Conservation (phyloP, 2,797 vertebrate species). For the Myripristis jacobus region DNA sequence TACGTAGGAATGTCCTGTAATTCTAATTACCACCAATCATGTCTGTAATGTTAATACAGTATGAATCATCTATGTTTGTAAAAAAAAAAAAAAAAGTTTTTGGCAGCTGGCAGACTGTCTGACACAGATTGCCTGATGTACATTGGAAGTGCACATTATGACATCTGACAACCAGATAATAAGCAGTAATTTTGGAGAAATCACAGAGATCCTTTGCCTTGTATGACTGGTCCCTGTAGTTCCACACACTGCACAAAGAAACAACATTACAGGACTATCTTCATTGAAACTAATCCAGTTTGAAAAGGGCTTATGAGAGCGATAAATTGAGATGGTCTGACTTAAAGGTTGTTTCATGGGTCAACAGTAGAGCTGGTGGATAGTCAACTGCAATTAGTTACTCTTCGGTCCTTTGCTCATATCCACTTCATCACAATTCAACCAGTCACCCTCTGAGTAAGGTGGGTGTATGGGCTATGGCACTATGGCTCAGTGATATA, state of each 20-base stretch:
- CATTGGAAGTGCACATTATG: neutral
- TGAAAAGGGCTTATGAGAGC: neutral
- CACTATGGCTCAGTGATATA: too few relatives aligned
- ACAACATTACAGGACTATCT: too few relatives aligned
- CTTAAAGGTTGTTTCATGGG: neutral
- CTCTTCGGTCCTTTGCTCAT: neutral
- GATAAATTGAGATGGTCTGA: neutral
- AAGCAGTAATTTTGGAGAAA: neutral
- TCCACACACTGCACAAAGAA: too few relatives aligned
- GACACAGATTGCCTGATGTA: too few relatives aligned
- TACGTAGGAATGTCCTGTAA: neutral
- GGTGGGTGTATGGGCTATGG: too few relatives aligned
- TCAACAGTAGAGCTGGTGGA: neutral
- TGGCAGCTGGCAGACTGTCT: too few relatives aligned
- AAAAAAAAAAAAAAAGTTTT: too few relatives aligned
- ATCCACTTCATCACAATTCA: neutral
- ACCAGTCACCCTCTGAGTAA: constrained; percentile 1
- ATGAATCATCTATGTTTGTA: neutral
- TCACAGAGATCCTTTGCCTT: neutral
- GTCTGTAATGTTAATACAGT: neutral
- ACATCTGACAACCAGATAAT: neutral
- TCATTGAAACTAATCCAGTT: neutral
- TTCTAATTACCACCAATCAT: neutral
- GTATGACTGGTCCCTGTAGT: neutral
- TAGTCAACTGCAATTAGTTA: neutral